Evolutionary conservation across 2,797 vertebrate genomes (phyloP), one percentile per base, ranked within the genome.

Genomic region (Lagorchestes hirsutus): DNA sequence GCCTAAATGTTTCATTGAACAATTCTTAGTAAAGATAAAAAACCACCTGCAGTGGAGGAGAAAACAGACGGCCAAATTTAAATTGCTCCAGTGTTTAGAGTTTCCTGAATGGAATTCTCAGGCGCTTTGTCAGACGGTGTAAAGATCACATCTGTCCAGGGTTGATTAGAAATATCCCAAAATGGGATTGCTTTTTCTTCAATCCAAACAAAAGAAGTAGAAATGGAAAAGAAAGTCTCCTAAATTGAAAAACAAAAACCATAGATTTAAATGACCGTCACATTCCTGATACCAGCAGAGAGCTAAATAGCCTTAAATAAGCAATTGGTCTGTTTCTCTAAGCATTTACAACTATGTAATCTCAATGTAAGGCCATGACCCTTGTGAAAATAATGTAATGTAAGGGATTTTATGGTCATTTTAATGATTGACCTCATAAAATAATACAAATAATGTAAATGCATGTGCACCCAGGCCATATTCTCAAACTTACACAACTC

Each of bases 401-500:
- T 50, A 55, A 96, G 90, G 93, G 95, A 97, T 94, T 97, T 98
- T 98, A 98, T 97, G 96, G 97, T 96, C 92, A 97, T 96, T 94
- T 95, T 91, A 91, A 91, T 92, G 93, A 96, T 74, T 98, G 94
- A 97, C 96, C 96, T 98, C 97, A 97, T 97, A 97, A 98, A 98
- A 96, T 95, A 96, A 96, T 96, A 92, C 50, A 67, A 98, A 92
- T 97, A 97, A 95, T 96, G 97, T 97, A 97, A 96, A 97, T 67
- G 90, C 67, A 97, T 97, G 93, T 95, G 96, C 95, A 96, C 96
- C 97, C 92, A 97, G 94, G 90, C 94, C 95, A 97, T 94, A 98
- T 97, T 97, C 96, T 97, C 92, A 96, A 87, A 97, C 94, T 97
- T 97, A 98, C 92, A 55, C 98, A 97, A 98, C 96, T 98, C 95